Evolutionary conservation across 2,797 vertebrate species (phyloP).

Genomic region (Antennarius maculatus): DNA sequence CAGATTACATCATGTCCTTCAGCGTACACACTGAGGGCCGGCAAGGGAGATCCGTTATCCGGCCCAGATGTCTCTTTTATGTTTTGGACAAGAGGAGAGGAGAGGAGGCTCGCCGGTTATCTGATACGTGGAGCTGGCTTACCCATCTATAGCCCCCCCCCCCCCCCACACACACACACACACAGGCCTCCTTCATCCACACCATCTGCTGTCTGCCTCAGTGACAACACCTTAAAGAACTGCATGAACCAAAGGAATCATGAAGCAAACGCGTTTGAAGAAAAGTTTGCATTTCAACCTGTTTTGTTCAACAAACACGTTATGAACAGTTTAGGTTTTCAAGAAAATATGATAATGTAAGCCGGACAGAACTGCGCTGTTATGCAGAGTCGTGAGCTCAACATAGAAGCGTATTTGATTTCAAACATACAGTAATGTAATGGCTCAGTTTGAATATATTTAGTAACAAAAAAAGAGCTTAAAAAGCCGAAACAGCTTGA

Average conservation of each 20-base stretch:
- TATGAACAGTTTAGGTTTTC: no score
- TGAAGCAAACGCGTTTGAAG: not conserved
- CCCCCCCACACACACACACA: slow-evolving; percentile 10
- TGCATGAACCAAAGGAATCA: slow-evolving; percentile 1
- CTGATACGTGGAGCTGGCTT: slow-evolving; percentile 57
- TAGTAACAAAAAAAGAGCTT: no score
- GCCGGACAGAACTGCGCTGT: no score
- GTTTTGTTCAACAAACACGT: no score
- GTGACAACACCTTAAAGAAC: slow-evolving; percentile 24
- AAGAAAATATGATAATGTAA: no score
- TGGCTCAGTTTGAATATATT: no score
- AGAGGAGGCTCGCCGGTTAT: slow-evolving; percentile 55
- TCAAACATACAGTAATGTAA: no score
- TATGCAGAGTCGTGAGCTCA: no score
- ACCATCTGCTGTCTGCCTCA: slow-evolving; percentile 56
- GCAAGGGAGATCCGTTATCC: slow-evolving; percentile 2
- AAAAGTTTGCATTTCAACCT: no score
- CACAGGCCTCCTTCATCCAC: slow-evolving; percentile 12
- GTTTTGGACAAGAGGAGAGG: slow-evolving; percentile 41
- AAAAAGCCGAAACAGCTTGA: no score
- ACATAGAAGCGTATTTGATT: no score
- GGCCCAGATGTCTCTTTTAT: slow-evolving; percentile 65
- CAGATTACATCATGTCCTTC: slow-evolving; percentile 50
- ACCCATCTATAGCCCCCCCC: slow-evolving; percentile 18
- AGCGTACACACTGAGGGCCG: not conserved